Conservation (phyloP, 2,797 vertebrate species). For the Taenioides sp. region DNA sequence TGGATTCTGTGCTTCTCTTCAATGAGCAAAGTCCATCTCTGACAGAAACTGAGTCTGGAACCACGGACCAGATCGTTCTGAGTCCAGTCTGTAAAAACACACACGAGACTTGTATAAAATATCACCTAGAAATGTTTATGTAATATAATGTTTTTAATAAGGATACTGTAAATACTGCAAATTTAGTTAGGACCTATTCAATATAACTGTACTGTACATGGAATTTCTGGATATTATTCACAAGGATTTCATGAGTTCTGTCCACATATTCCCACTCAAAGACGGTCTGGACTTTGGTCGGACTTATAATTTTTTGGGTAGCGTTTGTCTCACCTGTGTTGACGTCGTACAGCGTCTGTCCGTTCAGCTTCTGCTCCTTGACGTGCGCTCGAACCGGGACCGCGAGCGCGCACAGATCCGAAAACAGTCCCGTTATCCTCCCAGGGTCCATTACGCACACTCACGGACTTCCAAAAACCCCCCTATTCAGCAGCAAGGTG, state of each 20-base stretch:
- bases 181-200: too few species aligned
- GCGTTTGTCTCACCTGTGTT: neutral
- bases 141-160: too few species aligned
- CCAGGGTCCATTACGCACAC: neutral
- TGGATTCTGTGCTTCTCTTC: slow-evolving; percentile 50
- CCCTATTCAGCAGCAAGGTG: neutral
- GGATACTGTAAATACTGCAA: too few species aligned
- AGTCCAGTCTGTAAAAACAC: slow-evolving; percentile 71
- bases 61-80: slow-evolving; percentile 71
- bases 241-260: too few species aligned
- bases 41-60: slow-evolving; percentile 60
- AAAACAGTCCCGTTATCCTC: neutral
- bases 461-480: neutral
- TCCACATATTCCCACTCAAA: neutral
- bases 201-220: too few species aligned
- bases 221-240: too few species aligned
- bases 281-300: neutral
- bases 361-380: neutral
- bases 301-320: neutral
- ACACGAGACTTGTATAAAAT: neutral
- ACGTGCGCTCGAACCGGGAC: slow-evolving; percentile 8
- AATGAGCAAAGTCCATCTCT: slow-evolving; percentile 72
- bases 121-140: neutral
- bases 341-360: neutral
- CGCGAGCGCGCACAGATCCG: slow-evolving; percentile 3